Evolutionary conservation across 2,888 invertebrate genomes (phyloP).

Genomic region (Oegoconia quadripuncta): DNA sequence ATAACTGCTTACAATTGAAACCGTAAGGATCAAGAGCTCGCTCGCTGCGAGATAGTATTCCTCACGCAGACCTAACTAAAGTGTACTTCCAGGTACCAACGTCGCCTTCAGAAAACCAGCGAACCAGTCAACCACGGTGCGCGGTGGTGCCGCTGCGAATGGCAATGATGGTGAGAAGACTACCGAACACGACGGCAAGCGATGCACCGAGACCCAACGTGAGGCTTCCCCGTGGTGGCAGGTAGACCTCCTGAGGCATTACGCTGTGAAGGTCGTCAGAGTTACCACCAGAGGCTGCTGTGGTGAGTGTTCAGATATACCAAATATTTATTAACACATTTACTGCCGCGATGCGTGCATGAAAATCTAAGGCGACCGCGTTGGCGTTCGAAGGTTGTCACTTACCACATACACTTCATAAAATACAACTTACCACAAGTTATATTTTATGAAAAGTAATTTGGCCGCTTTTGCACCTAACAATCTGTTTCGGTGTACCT

Average conservation of each 20-base stretch:
- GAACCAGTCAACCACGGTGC: slow-evolving; percentile 93
- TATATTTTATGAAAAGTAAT: too few species aligned
- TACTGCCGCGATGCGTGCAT: too few species aligned
- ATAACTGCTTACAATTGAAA: too few species aligned
- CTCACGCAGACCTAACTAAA: too few species aligned
- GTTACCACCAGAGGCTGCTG: slow-evolving; percentile 92
- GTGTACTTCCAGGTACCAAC: slow-evolving; percentile 86
- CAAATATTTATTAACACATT: neutral
- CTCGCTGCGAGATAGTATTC: too few species aligned
- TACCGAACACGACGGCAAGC: slow-evolving; percentile 91
- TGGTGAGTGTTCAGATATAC: slow-evolving; percentile 63
- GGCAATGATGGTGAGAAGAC: slow-evolving; percentile 93
- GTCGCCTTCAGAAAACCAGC: slow-evolving; percentile 92
- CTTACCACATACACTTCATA: too few species aligned
- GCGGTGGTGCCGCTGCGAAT: slow-evolving; percentile 89
- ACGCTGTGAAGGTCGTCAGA: slow-evolving; percentile 90
- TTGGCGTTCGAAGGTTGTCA: too few species aligned
- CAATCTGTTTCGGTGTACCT: too few species aligned
- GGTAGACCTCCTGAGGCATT: slow-evolving; percentile 90
- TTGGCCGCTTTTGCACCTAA: too few species aligned
- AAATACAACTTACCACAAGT: too few species aligned
- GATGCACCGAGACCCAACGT: slow-evolving; percentile 93
- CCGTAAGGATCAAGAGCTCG: too few species aligned
- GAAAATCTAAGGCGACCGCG: too few species aligned
- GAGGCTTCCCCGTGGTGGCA: slow-evolving; percentile 97